Conservation (phyloP, 2,113 vertebrate species). For the Calyptomena viridis region DNA sequence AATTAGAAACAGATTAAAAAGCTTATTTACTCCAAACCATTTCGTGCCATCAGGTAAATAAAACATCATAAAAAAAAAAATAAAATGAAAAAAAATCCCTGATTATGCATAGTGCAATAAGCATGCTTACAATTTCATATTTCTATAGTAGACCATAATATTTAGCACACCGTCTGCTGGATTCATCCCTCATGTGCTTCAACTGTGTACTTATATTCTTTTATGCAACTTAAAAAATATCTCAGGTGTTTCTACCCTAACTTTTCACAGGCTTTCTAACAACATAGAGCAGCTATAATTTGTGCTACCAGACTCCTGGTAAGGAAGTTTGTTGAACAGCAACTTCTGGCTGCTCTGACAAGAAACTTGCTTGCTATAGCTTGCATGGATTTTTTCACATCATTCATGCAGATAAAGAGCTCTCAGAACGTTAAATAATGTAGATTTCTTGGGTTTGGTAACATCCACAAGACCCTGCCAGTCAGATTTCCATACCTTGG, state of each 20-base stretch:
- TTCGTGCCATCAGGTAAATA: constrained; percentile 29
- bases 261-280: background rate
- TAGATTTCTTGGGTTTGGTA: background rate
- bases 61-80: constrained; percentile 33
- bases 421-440: background rate
- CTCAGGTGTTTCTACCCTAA: background rate
- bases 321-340: background rate
- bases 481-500: background rate
- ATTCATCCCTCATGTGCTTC: background rate
- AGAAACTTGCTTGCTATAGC: background rate
- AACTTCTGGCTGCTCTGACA: background rate
- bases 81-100: background rate
- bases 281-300: background rate
- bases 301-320: background rate
- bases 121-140: background rate
- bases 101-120: constrained; percentile 14
- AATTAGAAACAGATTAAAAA: constrained; percentile 65
- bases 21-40: constrained; percentile 27
- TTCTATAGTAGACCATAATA: background rate
- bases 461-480: background rate
- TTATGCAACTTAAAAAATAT: background rate
- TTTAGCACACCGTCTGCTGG: background rate
- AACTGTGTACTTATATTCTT: background rate
- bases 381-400: background rate
- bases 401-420: background rate